Evolutionary conservation across 2,797 vertebrate species (phyloP).

Genomic region (Diplodus puntazzo): DNA sequence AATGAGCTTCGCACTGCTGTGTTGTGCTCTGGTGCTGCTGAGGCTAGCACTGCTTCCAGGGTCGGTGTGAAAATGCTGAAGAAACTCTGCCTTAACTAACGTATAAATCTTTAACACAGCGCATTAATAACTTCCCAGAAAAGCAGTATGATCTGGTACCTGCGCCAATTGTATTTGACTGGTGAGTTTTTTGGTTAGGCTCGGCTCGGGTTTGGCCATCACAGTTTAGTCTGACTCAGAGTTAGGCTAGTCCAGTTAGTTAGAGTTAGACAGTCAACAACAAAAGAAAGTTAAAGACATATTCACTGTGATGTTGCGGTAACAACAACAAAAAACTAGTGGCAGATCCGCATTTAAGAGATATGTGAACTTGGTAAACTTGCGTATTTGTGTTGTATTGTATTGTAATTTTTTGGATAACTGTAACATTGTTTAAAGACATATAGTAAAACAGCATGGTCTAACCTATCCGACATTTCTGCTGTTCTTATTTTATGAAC

Average conservation of each 20-base stretch:
- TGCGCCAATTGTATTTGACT: background rate
- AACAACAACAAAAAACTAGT: too few species aligned
- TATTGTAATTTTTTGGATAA: too few species aligned
- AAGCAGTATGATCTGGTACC: background rate
- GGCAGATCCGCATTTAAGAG: too few species aligned
- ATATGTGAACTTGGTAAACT: too few species aligned
- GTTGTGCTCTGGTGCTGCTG: slow-evolving; percentile 34
- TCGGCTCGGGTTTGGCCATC: background rate
- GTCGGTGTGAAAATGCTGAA: slow-evolving; percentile 16
- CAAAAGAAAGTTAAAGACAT: slow-evolving; percentile 6
- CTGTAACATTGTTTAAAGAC: too few species aligned
- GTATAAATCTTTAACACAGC: slow-evolving; percentile 37
- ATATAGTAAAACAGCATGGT: too few species aligned
- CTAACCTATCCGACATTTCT: too few species aligned
- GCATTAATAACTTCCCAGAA: slow-evolving; percentile 9
- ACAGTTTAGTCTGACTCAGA: background rate
- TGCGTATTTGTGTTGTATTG: too few species aligned
- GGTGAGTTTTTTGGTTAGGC: background rate
- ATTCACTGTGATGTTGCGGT: too few species aligned
- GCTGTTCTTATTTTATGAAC: too few species aligned
- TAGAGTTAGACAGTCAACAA: background rate
- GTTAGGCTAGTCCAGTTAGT: background rate
- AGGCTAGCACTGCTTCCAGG: slow-evolving; percentile 38
- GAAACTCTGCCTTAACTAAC: slow-evolving; percentile 33
- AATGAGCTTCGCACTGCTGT: slow-evolving; percentile 15